A percentile compares a stretch with the other conserved stretches of the same genome.
phyloP scores from a whole-genome alignment of 2,113 vertebrate genomes.

The Bos javanicus region DNA sequence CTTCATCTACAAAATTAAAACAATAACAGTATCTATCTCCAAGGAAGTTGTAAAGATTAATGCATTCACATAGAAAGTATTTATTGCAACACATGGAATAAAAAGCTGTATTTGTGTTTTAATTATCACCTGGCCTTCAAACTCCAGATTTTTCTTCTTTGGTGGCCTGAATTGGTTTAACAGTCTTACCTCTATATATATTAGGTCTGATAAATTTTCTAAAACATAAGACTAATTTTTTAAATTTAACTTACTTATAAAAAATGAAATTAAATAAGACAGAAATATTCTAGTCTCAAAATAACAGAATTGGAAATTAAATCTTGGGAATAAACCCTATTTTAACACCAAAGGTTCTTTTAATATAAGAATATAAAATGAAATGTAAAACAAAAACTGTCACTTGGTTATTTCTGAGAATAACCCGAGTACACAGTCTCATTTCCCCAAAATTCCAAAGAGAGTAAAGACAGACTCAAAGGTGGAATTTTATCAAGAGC shows the following conservation, averaged over 20 bases:
- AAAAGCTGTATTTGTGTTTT: neutral
- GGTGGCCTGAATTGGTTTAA: neutral
- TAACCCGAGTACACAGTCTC: neutral
- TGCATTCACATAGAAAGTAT: neutral
- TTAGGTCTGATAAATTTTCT: neutral
- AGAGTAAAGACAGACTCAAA: neutral
- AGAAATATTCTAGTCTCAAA: neutral
- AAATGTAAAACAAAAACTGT: conserved; percentile 26
- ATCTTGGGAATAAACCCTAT: neutral
- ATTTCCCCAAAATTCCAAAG: neutral
- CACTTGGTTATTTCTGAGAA: neutral
- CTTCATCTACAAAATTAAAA: neutral
- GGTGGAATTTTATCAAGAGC: neutral
- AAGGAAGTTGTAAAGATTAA: neutral
- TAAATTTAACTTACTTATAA: neutral
- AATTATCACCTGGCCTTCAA: neutral
- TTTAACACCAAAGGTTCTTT: neutral
- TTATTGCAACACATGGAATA: neutral
- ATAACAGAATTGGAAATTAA: neutral
- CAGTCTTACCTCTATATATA: neutral
- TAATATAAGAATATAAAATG: neutral
- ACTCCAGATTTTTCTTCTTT: neutral
- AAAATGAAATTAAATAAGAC: neutral
- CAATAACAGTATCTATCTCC: neutral
- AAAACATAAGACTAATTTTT: neutral